Conservation (phyloP, 2,113 vertebrate genomes). For the Delphinapterus leucas region DNA sequence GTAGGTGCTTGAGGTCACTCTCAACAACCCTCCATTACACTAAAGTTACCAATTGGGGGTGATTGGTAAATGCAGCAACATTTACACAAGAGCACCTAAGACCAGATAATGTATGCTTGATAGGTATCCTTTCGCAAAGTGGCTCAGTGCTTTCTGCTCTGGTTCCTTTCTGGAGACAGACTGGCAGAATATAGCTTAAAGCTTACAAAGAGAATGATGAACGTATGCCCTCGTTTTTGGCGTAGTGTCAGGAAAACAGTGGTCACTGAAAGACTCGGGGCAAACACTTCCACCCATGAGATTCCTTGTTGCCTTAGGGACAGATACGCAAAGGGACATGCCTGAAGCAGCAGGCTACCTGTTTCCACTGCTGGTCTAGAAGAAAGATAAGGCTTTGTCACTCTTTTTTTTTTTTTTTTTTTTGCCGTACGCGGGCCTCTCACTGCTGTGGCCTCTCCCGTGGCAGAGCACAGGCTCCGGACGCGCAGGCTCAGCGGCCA, state of each 20-base stretch:
- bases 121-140: accelerated
- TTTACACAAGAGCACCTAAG: neutral
- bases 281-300: neutral
- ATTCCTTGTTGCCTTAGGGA: neutral
- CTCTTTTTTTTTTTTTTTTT: too few species aligned
- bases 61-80: accelerated
- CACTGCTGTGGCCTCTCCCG: too few species aligned
- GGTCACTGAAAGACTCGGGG: neutral
- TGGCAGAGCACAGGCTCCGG: too few species aligned
- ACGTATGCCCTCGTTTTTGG: neutral
- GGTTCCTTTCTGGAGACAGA: neutral
- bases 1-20: neutral
- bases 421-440: too few species aligned
- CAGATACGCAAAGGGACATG: neutral
- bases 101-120: accelerated
- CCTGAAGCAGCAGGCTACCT: neutral
- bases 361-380: neutral
- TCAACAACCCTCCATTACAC: neutral
- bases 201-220: neutral
- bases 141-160: neutral
- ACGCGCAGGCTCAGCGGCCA: too few species aligned
- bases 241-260: neutral
- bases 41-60: neutral
- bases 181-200: neutral
- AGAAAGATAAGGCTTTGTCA: neutral